A percentile compares a stretch with the other conserved stretches of the same genome.
These are phyloP conservation scores for Lissocephala sabroskyi DNA, from an alignment of 2,888 invertebrate species.

Conservation along the genomic window DNA sequence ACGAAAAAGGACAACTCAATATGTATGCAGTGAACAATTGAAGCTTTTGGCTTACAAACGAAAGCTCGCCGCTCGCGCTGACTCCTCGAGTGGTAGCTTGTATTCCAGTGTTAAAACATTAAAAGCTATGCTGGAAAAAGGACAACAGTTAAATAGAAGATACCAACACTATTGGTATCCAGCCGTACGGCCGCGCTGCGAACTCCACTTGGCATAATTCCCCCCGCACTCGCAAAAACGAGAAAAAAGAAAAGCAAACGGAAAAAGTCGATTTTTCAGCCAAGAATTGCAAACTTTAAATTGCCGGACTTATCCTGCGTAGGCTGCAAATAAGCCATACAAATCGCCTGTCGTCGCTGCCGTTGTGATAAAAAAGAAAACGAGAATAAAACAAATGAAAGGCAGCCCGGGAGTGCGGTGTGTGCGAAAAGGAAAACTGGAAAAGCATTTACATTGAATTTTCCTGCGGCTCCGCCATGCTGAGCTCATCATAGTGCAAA, in stretches of 20 bases:
- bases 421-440: not conserved
- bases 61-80: not conserved
- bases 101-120: slow-evolving; percentile 54
- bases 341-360: no score
- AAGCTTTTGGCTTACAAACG: slow-evolving; percentile 19
- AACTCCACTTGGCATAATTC: slow-evolving; percentile 54
- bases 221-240: no score
- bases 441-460: slow-evolving; percentile 7
- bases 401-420: no score
- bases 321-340: slow-evolving; percentile 12
- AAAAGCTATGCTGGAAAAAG: slow-evolving; percentile 61
- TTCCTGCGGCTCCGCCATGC: slow-evolving; percentile 33
- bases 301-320: slow-evolving; percentile 22
- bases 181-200: slow-evolving; percentile 34
- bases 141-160: slow-evolving; percentile 59
- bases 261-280: slow-evolving; percentile 65
- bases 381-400: slow-evolving; percentile 1
- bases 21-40: slow-evolving; percentile 16
- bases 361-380: no score
- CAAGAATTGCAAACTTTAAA: slow-evolving; percentile 45
- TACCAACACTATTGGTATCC: slow-evolving; percentile 67
- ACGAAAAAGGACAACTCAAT: slow-evolving; percentile 34
- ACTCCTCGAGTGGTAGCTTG: slow-evolving; percentile 10
- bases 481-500: slow-evolving; percentile 48
- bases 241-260: no score